A percentile compares a stretch with the other conserved stretches of the same genome.
These are phyloP conservation scores for Amphipyra berbera DNA, from an alignment of 2,888 invertebrate genomes.

Conservation along the genomic window DNA sequence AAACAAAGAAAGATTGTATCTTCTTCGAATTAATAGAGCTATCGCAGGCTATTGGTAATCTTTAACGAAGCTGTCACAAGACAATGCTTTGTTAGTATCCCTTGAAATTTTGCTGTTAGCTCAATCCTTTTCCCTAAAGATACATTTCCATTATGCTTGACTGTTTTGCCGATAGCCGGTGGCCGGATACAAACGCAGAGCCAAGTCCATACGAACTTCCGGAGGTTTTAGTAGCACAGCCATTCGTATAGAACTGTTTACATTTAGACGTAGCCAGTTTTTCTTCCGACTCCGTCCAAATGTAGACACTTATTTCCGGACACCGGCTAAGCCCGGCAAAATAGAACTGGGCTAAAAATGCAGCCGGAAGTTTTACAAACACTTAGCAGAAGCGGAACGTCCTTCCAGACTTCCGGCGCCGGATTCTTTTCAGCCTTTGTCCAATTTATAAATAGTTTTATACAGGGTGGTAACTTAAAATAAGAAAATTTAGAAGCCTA, in stretches of 20 bases:
- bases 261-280: constrained; percentile 10
- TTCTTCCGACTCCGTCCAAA: constrained; percentile 11
- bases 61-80: background rate
- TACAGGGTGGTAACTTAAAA: too few species aligned
- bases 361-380: background rate
- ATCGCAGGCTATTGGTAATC: too few species aligned
- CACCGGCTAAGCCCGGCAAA: background rate
- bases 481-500: too few species aligned
- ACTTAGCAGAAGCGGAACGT: constrained; percentile 2
- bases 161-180: background rate
- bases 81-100: background rate
- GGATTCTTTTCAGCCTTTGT: background rate
- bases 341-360: constrained; percentile 8
- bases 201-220: constrained; percentile 3
- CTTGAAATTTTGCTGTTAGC: background rate
- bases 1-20: too few species aligned
- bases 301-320: constrained; percentile 5
- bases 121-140: background rate
- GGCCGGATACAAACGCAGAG: constrained; percentile 11
- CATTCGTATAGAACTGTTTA: constrained; percentile 1
- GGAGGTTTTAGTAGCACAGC: background rate
- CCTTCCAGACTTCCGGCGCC: background rate
- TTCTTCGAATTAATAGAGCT: too few species aligned
- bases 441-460: background rate
- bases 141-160: constrained; percentile 4